Evolutionary conservation across 2,888 invertebrate species (phyloP).

Genomic region (Pediacus dermestoides): DNA sequence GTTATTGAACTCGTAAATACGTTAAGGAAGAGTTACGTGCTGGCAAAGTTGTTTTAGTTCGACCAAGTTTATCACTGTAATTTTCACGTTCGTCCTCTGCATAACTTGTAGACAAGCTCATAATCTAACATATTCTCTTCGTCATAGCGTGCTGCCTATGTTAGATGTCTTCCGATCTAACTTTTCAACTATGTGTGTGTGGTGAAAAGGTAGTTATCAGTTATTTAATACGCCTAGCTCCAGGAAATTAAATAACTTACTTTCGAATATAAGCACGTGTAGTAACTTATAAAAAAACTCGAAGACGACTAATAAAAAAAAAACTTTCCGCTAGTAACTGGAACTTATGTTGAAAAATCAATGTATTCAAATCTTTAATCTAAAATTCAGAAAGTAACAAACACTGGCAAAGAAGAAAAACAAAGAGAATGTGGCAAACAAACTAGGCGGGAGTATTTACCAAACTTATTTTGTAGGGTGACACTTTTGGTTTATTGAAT

Average conservation of each 20-base stretch:
- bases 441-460: conserved; percentile 28
- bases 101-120: not conserved
- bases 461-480: conserved; percentile 32
- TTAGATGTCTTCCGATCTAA: not conserved
- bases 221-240: too few species aligned
- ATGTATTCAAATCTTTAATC: conserved; percentile 27
- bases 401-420: conserved; percentile 22
- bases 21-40: conserved; percentile 23
- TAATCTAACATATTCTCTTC: not conserved
- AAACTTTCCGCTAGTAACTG: too few species aligned
- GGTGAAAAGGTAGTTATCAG: too few species aligned
- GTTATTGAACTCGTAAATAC: conserved; percentile 25
- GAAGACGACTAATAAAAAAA: too few species aligned
- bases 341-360: conserved; percentile 20
- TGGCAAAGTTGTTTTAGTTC: conserved; percentile 22
- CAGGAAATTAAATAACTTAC: too few species aligned
- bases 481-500: conserved; percentile 42
- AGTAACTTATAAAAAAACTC: too few species aligned
- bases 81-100: conserved; percentile 5
- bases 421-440: conserved; percentile 21
- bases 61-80: conserved; percentile 23
- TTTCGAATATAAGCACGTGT: too few species aligned
- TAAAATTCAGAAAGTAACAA: conserved; percentile 22
- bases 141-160: not conserved
- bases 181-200: too few species aligned